These are phyloP conservation scores for Laupala kohalensis DNA, from an alignment of 1,140 invertebrate species.

Conservation along the genomic window DNA sequence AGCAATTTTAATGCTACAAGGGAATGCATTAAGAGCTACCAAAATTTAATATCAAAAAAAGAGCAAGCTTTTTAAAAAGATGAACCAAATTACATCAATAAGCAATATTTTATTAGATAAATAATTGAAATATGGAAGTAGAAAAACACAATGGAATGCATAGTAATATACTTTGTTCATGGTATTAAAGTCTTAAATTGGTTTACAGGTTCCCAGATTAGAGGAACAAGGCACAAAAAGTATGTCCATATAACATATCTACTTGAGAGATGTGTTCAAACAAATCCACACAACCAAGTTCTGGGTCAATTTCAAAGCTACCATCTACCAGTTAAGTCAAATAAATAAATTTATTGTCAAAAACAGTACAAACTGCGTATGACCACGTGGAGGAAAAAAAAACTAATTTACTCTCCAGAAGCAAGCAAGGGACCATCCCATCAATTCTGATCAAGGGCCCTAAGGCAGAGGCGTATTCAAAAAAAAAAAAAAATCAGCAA, in stretches of 20 bases:
- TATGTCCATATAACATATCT: background rate
- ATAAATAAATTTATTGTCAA: no score
- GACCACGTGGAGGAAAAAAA: no score
- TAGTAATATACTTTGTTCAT: background rate
- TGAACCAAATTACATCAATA: slow-evolving; percentile 8
- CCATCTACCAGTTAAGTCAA: background rate
- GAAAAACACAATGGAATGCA: background rate
- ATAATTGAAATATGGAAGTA: background rate
- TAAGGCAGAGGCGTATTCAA: no score
- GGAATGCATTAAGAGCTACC: slow-evolving; percentile 5
- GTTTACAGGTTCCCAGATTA: background rate
- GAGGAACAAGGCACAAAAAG: background rate
- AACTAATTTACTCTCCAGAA: no score
- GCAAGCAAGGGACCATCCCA: no score
- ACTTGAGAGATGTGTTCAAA: background rate
- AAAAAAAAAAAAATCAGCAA: no score
- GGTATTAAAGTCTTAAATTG: background rate
- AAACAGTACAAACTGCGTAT: no score
- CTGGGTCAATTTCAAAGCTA: background rate
- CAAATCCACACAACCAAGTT: background rate
- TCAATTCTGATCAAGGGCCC: no score
- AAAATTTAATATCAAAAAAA: slow-evolving; percentile 9
- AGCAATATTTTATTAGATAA: slow-evolving; percentile 5
- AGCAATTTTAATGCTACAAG: background rate
- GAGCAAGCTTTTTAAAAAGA: slow-evolving; percentile 7